These are phyloP conservation scores for Neotoxoptera formosana DNA, from an alignment of 1,140 invertebrate genomes.

Conservation along the genomic window DNA sequence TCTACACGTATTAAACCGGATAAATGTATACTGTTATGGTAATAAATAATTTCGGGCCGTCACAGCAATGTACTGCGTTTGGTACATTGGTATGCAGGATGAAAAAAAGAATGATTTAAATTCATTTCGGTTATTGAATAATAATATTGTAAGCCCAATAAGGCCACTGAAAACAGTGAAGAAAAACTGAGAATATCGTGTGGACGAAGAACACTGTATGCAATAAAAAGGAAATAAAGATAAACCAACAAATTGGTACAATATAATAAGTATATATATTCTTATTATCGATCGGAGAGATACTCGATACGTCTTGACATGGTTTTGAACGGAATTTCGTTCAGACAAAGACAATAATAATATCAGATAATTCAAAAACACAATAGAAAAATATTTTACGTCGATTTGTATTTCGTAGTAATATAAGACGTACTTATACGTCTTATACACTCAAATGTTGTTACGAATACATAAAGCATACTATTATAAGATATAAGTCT, in stretches of 20 bases:
- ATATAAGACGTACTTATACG: not conserved
- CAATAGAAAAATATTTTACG: slow-evolving; percentile 19
- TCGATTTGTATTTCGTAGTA: not conserved
- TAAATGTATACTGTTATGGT: not conserved
- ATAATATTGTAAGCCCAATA: not conserved
- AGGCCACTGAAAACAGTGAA: not conserved
- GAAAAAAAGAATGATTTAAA: not conserved
- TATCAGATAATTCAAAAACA: slow-evolving; percentile 20
- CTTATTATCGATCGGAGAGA: not conserved
- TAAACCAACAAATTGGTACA: not conserved
- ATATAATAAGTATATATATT: not conserved
- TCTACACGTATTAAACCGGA: not conserved
- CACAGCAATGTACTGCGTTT: not conserved
- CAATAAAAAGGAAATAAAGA: not conserved
- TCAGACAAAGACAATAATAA: not conserved
- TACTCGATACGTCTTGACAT: slow-evolving; percentile 10
- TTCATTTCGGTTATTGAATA: not conserved
- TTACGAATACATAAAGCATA: not conserved
- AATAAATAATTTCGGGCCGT: not conserved
- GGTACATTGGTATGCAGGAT: not conserved
- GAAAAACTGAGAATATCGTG: not conserved
- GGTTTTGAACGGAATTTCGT: not conserved
- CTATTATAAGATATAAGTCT: not conserved
- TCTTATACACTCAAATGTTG: not conserved
- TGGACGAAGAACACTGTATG: not conserved